Percentiles rank a stretch among this genome's conserved stretches.
Conservation (phyloP, 1,140 invertebrate genomes). For the Orchesella cincta region DNA sequence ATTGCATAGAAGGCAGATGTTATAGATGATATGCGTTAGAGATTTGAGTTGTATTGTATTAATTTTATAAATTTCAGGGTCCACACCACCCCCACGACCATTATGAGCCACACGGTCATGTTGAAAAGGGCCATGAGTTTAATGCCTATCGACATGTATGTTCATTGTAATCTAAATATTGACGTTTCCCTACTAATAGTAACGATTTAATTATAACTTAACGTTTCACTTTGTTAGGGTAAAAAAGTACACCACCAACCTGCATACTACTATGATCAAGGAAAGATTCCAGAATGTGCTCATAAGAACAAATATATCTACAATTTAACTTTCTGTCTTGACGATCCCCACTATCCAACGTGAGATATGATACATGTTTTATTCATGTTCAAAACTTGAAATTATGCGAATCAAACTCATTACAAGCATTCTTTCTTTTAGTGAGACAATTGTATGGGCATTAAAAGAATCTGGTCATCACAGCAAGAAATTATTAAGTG, state of each 20-base stretch:
- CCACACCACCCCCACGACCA: too few species aligned
- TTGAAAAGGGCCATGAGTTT: neutral
- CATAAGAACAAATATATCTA: slow-evolving; percentile 50
- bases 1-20: neutral
- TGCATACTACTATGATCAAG: slow-evolving; percentile 41
- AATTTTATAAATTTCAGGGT: too few species aligned
- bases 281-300: slow-evolving; percentile 49
- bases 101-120: neutral
- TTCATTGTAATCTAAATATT: too few species aligned
- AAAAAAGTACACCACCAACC: slow-evolving; percentile 5
- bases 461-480: slow-evolving; percentile 45
- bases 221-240: neutral
- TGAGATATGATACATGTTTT: slow-evolving; percentile 41
- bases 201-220: too few species aligned
- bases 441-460: slow-evolving; percentile 52
- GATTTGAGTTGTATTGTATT: neutral
- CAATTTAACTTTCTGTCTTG: slow-evolving; percentile 52
- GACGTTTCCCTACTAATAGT: too few species aligned
- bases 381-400: neutral
- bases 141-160: neutral
- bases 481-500: slow-evolving; percentile 49
- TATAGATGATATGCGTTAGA: neutral
- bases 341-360: slow-evolving; percentile 52
- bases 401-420: slow-evolving; percentile 13
- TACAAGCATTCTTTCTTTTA: slow-evolving; percentile 34